A percentile compares a stretch with the other conserved stretches of the same genome.
These are phyloP conservation scores for Apamea crenata DNA, from an alignment of 2,888 invertebrate genomes.

Conservation along the genomic window DNA sequence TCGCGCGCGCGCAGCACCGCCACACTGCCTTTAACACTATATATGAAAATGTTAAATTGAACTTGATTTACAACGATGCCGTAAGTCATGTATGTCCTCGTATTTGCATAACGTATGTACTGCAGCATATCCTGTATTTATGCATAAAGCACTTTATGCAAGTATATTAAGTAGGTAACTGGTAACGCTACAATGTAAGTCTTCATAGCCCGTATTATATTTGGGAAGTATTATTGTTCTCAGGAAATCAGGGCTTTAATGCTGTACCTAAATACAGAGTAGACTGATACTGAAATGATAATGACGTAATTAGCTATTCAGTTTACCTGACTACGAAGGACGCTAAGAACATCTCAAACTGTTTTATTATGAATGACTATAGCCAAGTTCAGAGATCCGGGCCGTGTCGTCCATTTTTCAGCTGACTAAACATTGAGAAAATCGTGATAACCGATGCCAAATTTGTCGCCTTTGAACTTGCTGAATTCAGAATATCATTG, in stretches of 20 bases:
- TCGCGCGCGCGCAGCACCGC: slow-evolving; percentile 69
- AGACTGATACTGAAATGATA: slow-evolving; percentile 22
- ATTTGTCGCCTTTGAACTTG: slow-evolving; percentile 43
- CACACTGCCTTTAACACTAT: slow-evolving; percentile 75
- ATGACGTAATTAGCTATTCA: slow-evolving; percentile 24
- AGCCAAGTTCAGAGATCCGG: slow-evolving; percentile 26
- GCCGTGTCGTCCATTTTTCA: slow-evolving; percentile 39
- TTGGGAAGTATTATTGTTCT: neutral
- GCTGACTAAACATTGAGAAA: slow-evolving; percentile 55
- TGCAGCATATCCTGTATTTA: slow-evolving; percentile 35
- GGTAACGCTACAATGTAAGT: neutral
- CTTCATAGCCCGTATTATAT: neutral
- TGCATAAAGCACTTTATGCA: slow-evolving; percentile 27
- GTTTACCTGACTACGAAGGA: slow-evolving; percentile 36
- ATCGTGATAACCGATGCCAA: slow-evolving; percentile 58
- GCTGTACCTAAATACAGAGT: neutral
- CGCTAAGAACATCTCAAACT: slow-evolving; percentile 12
- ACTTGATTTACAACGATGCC: slow-evolving; percentile 72
- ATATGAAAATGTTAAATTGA: slow-evolving; percentile 76
- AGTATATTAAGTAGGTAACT: slow-evolving; percentile 18
- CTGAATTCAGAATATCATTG: slow-evolving; percentile 54
- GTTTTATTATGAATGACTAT: slow-evolving; percentile 44
- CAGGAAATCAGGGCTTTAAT: neutral
- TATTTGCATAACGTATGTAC: slow-evolving; percentile 62
- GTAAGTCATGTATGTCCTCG: slow-evolving; percentile 63